Base-by-base conservation (phyloP, 2,888 invertebrate species). In the Meganola albula region DNA sequence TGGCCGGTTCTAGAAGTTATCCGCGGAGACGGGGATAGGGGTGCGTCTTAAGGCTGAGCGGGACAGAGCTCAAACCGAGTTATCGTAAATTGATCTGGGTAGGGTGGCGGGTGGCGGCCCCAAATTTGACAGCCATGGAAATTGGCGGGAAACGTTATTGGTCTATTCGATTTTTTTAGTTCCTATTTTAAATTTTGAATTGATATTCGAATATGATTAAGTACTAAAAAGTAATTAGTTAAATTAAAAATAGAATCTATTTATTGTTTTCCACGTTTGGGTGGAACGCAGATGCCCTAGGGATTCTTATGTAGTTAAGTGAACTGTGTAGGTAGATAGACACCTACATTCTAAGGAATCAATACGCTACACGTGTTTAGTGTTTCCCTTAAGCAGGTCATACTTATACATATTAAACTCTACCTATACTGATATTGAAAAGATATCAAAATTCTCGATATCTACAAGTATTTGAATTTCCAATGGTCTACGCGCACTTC, bases 91-190 rank as follows among this genome's bases (percentile, higher is more conserved):
- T 85, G 84, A 85, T 85, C 84, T 75, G 76, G 71, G 80, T 56
- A 70, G 63, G 63, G 64, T 62, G 67, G 65, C 59, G 59, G 63
- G 55, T 70, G 22, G 74, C 68, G 71, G 66, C 71, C 64, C 82
- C 79, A 79, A 84, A 84, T 84, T 85, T 84, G 85, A 85, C 85
- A 84, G 82, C 80, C 72, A 85, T 82, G 80, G 79, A 82, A 84
- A 84, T 85, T 84, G 85, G 82, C 83, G 83, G 76, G 77, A 80
- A 82, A 80, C 72, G 80, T 83, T 83, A 79, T 77, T 76, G 76
- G 75, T 74, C 58, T 58, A 58, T 52, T 48, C 54, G 49, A 38
- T 56, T 68, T 71, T 70, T 72, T 60, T 53, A 34, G 37, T 42
- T 24, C 12, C 35, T 22, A 34, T 46, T 32, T 45, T 34, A 58